Evolutionary conservation across 1,140 invertebrate species (phyloP).

Genomic region (Rhopalosiphum padi): DNA sequence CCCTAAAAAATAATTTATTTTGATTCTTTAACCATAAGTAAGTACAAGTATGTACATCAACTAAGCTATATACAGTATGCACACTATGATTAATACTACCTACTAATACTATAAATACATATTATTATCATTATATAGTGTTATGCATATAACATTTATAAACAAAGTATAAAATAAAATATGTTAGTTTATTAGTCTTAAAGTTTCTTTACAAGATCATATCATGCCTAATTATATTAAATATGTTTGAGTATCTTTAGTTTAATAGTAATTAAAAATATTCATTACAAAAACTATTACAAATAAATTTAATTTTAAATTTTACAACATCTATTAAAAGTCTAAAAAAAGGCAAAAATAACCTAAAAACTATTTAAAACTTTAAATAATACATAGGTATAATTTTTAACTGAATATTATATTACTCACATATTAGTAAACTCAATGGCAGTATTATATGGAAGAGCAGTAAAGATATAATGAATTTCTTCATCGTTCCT

Average conservation of each 20-base stretch:
- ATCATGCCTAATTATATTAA: background rate
- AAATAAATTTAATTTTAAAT: background rate
- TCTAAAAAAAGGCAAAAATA: background rate
- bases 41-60: background rate
- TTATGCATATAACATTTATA: background rate
- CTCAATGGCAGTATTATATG: conserved; percentile 45
- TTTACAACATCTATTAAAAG: background rate
- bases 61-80: background rate
- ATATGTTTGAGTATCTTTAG: background rate
- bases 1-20: background rate
- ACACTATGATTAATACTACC: background rate
- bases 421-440: conserved; percentile 48
- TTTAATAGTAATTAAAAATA: background rate
- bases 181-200: background rate
- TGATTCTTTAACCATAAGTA: background rate
- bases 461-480: conserved; percentile 39
- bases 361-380: background rate
- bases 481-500: conserved; percentile 51
- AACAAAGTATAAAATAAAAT: background rate
- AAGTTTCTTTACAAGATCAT: background rate
- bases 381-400: background rate
- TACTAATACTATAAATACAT: too few relatives aligned
- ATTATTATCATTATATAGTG: too few relatives aligned
- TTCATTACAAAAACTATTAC: background rate
- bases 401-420: background rate